Evolutionary conservation across 2,113 vertebrate species (phyloP).

Genomic region (Prinia subflava): DNA sequence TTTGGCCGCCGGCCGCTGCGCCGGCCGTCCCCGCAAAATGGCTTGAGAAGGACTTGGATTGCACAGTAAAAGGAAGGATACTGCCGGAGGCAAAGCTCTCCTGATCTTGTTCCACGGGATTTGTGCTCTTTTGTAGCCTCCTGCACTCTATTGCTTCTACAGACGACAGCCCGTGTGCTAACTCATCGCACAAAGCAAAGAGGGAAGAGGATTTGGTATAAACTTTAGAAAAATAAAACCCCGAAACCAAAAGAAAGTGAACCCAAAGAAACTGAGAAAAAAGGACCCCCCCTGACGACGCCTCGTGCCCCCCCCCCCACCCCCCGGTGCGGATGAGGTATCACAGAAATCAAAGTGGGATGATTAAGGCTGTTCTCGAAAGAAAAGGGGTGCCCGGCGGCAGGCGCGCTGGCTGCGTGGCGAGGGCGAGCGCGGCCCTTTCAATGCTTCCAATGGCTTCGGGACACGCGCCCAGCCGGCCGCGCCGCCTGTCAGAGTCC

Average conservation of each 20-base stretch:
- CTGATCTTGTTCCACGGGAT: conserved; percentile 74
- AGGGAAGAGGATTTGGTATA: conserved; percentile 73
- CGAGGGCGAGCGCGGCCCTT: conserved; percentile 67
- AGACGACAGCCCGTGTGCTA: conserved; percentile 72
- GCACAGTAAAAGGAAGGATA: conserved; percentile 78
- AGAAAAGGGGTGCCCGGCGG: conserved; percentile 75
- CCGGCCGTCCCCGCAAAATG: conserved; percentile 67
- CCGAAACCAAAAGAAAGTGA: conserved; percentile 64
- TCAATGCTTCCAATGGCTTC: conserved; percentile 74
- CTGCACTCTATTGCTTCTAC: conserved; percentile 97
- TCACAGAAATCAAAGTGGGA: conserved; percentile 85
- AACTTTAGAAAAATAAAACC: conserved; percentile 68
- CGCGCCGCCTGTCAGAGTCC: conserved; percentile 75
- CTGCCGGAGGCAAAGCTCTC: conserved; percentile 77
- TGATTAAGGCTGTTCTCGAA: conserved; percentile 92
- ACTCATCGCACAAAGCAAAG: conserved; percentile 77
- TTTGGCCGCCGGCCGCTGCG: background rate
- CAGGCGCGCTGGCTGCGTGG: conserved; percentile 42
- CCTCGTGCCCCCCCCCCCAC: background rate
- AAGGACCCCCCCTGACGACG: background rate
- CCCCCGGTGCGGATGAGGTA: conserved; percentile 81
- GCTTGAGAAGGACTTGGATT: conserved; percentile 81
- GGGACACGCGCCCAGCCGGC: conserved; percentile 71
- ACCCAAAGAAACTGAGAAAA: conserved; percentile 55
- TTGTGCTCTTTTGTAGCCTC: conserved; percentile 93